These are phyloP conservation scores for Tyria jacobaeae DNA, from an alignment of 2,888 invertebrate genomes.

Conservation along the genomic window DNA sequence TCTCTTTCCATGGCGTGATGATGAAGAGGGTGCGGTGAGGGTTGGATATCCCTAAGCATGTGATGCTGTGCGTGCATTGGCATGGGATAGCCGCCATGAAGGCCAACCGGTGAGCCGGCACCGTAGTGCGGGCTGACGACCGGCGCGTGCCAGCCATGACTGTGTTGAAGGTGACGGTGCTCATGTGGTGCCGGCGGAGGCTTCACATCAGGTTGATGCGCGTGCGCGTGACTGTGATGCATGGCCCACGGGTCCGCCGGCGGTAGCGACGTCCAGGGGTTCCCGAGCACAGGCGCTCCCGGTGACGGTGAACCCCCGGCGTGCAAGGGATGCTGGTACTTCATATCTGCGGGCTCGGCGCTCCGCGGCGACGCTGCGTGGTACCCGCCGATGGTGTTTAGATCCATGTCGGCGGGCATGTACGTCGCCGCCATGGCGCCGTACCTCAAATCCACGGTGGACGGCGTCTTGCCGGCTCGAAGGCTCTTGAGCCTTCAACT, in stretches of 20 bases:
- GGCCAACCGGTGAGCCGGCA: conserved; percentile 90
- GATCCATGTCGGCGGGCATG: conserved; percentile 95
- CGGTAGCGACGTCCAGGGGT: conserved; percentile 95
- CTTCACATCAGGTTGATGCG: conserved; percentile 93
- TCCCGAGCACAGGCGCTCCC: conserved; percentile 86
- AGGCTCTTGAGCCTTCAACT: conserved; percentile 85
- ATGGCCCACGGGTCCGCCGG: conserved; percentile 94
- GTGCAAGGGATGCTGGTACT: conserved; percentile 96
- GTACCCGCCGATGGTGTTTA: conserved; percentile 93
- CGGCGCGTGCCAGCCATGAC: conserved; percentile 96
- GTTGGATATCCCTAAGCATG: conserved; percentile 92
- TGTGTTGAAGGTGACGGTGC: conserved; percentile 85
- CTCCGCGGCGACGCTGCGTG: conserved; percentile 95
- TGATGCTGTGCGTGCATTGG: conserved; percentile 87
- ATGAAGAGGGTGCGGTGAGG: conserved; percentile 89
- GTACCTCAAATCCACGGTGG: conserved; percentile 88
- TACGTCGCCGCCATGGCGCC: conserved; percentile 98
- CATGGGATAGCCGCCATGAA: conserved; percentile 79
- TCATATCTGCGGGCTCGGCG: conserved; percentile 97
- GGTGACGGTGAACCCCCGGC: conserved; percentile 89
- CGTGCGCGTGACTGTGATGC: conserved; percentile 92
- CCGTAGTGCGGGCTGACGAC: conserved; percentile 94
- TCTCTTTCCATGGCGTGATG: conserved; percentile 92
- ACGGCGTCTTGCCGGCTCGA: conserved; percentile 89
- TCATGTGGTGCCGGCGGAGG: conserved; percentile 88